Evolutionary conservation across 2,888 invertebrate species (phyloP), one percentile per base, ranked within the genome.

Genomic region (Papilio gigon): DNA sequence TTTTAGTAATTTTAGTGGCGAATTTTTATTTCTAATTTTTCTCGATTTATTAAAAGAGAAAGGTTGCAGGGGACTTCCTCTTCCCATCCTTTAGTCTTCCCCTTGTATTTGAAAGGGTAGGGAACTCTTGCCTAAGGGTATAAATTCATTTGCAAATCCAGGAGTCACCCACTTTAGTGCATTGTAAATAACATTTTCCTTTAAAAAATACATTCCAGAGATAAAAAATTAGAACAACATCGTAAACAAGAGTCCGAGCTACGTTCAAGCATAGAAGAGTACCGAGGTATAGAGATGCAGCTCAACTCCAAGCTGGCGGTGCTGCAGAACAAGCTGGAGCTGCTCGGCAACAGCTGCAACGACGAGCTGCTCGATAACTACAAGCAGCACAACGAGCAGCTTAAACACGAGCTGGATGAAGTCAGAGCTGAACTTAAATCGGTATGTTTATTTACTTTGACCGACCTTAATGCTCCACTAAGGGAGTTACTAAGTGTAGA

Each of bases 181-280:
- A n/a, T 17, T 27, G 17, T 6, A 47, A 60, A 62, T 35, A 12
- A 22, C 20, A n/a, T 22, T 17, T 5, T 30, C 27, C 22, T 58
- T 20, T 50, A 2, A 3, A 20, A 50, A 12, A 4, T 44, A 56
- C 65, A n/a, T 77, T 74, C 50, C 71, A 92, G 91, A 14, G 91
- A 91, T 65, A 90, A 89, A 72, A 88, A 85, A 72, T 70, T 91
- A 44, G 91, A 92, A 71, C 84, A 84, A 1, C 86, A 89, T 71
- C 84, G 90, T 5, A 90, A 90, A 70, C 85, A 83, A 74, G 92
- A 91, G 70, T 79, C 87, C 0, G 91, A 92, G 22, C 75, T 89
- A 4, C 78, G 87, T 30, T 72, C 83, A 0, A 87, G 86, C 71
- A 56, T 92, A 9, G 92, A 92, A 58, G 90, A 89, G 64, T 87